Conservation (phyloP, 92 coral and sea anemone species). For the Paragorgia papillata region DNA sequence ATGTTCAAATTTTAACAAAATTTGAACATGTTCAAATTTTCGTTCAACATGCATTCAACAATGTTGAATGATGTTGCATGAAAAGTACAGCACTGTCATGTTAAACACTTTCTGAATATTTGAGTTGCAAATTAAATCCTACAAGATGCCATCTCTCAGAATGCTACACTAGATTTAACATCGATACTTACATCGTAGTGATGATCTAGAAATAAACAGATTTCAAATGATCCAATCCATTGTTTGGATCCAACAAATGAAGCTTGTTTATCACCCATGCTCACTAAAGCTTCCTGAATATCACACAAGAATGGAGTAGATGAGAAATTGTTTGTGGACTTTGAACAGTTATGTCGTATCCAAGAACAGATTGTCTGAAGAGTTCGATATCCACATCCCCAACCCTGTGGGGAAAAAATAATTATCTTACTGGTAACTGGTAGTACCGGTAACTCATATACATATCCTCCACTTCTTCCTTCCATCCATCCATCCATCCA, state of each 20-base stretch:
- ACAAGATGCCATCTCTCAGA: no score
- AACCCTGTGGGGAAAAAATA: conserved; percentile 65
- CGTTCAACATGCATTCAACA: no score
- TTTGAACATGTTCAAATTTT: no score
- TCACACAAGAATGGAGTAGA: conserved; percentile 65
- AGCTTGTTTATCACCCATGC: conserved; percentile 73
- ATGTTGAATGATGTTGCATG: no score
- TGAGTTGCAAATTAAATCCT: no score
- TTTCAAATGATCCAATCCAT: conserved; percentile 97
- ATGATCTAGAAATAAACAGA: conserved; percentile 80
- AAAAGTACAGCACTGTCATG: no score
- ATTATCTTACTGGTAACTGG: neutral
- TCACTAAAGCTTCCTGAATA: conserved; percentile 80
- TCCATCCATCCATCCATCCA: no score
- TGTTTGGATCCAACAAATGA: conserved; percentile 79
- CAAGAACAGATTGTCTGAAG: conserved; percentile 96
- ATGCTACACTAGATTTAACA: no score
- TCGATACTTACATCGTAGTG: conserved; percentile 71
- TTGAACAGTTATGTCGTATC: conserved; percentile 55
- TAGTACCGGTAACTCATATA: no score
- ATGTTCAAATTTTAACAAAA: no score
- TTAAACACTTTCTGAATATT: no score
- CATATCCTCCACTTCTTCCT: no score
- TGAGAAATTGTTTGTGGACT: conserved; percentile 5
- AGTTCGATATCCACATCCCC: conserved; percentile 99